These are phyloP conservation scores for Parnassius smintheus DNA, from an alignment of 2,888 invertebrate species.

Conservation along the genomic window DNA sequence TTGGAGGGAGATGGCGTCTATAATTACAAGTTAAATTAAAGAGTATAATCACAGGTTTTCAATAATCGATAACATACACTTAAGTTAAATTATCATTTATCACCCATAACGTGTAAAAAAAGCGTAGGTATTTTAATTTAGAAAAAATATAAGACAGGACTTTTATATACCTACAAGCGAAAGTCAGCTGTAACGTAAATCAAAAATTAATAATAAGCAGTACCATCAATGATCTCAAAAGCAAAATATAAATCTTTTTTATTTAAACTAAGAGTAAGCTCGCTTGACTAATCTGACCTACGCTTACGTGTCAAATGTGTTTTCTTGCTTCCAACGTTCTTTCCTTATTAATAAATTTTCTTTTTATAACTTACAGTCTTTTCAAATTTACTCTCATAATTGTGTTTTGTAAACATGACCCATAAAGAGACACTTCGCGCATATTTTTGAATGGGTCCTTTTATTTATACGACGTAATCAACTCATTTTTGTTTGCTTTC, in stretches of 20 bases:
- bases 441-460: constrained; percentile 22
- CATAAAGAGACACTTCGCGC: constrained; percentile 16
- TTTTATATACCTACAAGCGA: too few species aligned
- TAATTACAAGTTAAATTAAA: too few species aligned
- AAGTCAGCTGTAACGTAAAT: too few species aligned
- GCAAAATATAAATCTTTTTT: not conserved
- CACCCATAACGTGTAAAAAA: too few species aligned
- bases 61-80: too few species aligned
- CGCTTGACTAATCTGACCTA: constrained; percentile 5
- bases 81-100: too few species aligned
- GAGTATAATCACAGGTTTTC: too few species aligned
- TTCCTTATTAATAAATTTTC: not conserved
- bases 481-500: constrained; percentile 12
- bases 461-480: constrained; percentile 25
- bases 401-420: constrained; percentile 15
- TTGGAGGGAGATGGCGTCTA: too few species aligned
- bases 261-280: not conserved
- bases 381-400: constrained; percentile 8
- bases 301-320: constrained; percentile 8
- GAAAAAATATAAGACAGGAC: too few species aligned
- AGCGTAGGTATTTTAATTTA: too few species aligned
- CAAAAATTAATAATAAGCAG: not conserved
- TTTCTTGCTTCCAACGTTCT: constrained; percentile 3
- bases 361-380: constrained; percentile 12
- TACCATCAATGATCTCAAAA: not conserved